Base-by-base conservation (phyloP, 1,140 invertebrate genomes). In the Hypsibius dujardini region DNA sequence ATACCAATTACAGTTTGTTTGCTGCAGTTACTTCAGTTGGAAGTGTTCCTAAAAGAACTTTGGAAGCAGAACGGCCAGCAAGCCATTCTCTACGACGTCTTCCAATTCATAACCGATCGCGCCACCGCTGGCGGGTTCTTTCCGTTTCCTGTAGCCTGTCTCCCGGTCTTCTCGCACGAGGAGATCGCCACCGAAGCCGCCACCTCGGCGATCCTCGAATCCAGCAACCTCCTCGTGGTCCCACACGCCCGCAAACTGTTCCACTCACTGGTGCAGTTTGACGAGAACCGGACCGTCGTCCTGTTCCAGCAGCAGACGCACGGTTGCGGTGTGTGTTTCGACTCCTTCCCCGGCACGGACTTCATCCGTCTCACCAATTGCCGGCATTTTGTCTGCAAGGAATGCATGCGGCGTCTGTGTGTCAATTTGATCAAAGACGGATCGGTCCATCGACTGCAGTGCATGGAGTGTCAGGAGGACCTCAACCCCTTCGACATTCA, bases 341-440 rank as follows among this genome's bases (percentile, higher is more conserved):
- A 56, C 50, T 12, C 50, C 7, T n/a, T 12, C n/a, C 50, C 50
- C 7, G 50, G 50, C 50, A 56, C 50, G n/a, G 50, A 56, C n/a
- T 56, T 56, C 50, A 56, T 56, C 50, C 50, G 50, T n/a, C 50
- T 56, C 7, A 56, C 50, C 50, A 56, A 56, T n/a, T 56, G 50
- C 50, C 50, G 50, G n/a, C 50, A 56, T 56, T 56, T 56, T n/a
- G 50, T 56, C 50, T 56, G 50, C 50, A 56, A 56, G n/a, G 50
- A 7, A 7, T 56, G 50, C 50, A 56, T 56, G 50, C 7, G n/a
- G 50, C 7, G 50, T 12, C n/a, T 56, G 50, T 56, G 50, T 56
- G 50, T 12, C n/a, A 56, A n/a, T 56, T n/a, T 56, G 50, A 56
- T 56, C 7, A 7, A n/a, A 12, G 50, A 56, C n/a, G 50, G 50